These are phyloP conservation scores for Dasypolia templi DNA, from an alignment of 2,888 invertebrate species.

Conservation along the genomic window DNA sequence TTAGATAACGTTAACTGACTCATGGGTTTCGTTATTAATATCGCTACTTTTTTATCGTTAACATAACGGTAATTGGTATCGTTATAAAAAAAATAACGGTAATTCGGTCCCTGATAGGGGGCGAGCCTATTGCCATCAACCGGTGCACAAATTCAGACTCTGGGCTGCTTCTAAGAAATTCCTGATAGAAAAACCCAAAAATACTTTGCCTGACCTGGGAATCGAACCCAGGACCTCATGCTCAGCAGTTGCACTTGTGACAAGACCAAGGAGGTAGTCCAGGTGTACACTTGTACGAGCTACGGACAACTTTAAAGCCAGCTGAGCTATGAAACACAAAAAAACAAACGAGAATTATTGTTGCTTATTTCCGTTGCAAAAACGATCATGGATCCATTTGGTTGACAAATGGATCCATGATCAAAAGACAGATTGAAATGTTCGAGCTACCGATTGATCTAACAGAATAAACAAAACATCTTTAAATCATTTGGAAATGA, in stretches of 20 bases:
- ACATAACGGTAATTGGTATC: too few relatives aligned
- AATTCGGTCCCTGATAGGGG: background rate
- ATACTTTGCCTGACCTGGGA: too few relatives aligned
- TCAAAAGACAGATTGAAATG: slow-evolving; percentile 35
- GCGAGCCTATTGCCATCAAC: background rate
- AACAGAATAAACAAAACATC: slow-evolving; percentile 13
- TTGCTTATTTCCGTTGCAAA: background rate
- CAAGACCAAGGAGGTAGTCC: too few relatives aligned
- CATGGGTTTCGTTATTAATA: too few relatives aligned
- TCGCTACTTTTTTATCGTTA: too few relatives aligned
- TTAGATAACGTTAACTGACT: too few relatives aligned
- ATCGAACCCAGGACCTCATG: too few relatives aligned
- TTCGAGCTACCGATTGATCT: slow-evolving; percentile 19
- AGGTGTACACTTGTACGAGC: too few relatives aligned
- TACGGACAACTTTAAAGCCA: background rate
- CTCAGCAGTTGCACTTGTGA: too few relatives aligned
- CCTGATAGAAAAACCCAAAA: too few relatives aligned
- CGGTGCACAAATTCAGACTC: background rate
- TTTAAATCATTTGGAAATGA: slow-evolving; percentile 16
- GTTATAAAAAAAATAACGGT: too few relatives aligned
- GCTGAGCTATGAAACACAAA: background rate
- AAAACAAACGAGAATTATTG: background rate
- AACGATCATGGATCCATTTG: too few relatives aligned
- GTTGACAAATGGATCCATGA: slow-evolving; percentile 3
- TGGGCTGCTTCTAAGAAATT: background rate